A percentile compares a stretch with the other conserved stretches of the same genome.
Evolutionary conservation across 2,888 invertebrate genomes (phyloP).

Genomic region (Gastracanthus pulcherrimus): DNA sequence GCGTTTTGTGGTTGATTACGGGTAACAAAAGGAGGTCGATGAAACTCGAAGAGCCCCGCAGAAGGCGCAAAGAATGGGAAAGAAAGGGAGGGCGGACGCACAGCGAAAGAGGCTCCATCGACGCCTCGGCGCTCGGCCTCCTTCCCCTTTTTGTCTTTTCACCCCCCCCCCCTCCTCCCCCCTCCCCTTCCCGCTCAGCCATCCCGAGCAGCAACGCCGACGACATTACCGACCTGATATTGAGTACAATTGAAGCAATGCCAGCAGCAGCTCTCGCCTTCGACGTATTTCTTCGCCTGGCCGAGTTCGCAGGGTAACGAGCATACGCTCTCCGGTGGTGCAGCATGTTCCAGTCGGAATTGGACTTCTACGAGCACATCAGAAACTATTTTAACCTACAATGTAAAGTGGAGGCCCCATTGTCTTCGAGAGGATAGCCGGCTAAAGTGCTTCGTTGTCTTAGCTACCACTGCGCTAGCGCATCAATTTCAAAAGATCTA

Average conservation of each 20-base stretch:
- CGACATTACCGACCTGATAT: conserved; percentile 82
- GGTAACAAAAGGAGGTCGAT: conserved; percentile 41
- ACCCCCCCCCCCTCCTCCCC: background rate
- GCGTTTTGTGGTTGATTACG: conserved; percentile 51
- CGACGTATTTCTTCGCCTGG: conserved; percentile 94
- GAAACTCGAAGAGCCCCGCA: conserved; percentile 43
- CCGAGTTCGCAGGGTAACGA: conserved; percentile 92
- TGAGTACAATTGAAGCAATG: conserved; percentile 94
- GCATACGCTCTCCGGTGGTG: conserved; percentile 93
- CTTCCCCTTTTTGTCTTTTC: conserved; percentile 22
- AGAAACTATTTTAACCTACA: conserved; percentile 43
- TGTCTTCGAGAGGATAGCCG: conserved; percentile 4
- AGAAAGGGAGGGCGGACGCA: background rate
- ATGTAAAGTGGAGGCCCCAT: conserved; percentile 24
- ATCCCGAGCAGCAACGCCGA: background rate
- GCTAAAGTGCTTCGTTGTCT: background rate
- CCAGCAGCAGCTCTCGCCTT: conserved; percentile 96
- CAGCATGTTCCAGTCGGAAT: conserved; percentile 88
- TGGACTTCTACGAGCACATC: conserved; percentile 83
- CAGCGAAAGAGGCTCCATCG: conserved; percentile 43
- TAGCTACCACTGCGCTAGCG: background rate
- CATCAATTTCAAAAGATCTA: background rate
- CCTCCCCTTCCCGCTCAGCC: background rate
- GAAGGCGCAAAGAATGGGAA: conserved; percentile 28
- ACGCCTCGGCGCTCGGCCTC: conserved; percentile 17